phyloP scores from a whole-genome alignment of 2,888 invertebrate genomes.

The Nipponacmea schrenckii region DNA sequence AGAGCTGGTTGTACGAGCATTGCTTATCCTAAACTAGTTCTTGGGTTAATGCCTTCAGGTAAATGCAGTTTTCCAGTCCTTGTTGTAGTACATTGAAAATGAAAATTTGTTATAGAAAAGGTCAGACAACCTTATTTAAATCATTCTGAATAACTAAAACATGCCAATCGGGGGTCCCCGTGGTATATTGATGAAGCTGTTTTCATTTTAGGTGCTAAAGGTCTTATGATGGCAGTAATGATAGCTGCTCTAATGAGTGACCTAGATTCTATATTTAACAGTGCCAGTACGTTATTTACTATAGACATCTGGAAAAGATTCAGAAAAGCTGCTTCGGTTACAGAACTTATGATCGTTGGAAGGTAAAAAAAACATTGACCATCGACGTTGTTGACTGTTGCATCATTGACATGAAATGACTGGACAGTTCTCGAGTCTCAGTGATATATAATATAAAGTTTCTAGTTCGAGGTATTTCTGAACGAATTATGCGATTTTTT shows the following conservation, averaged over 20 bases:
- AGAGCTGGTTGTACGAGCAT: conserved; percentile 69
- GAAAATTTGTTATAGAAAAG: not conserved
- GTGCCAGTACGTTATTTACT: conserved; percentile 67
- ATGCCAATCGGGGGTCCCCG: not conserved
- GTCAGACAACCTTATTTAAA: not conserved
- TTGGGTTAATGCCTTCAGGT: conserved; percentile 70
- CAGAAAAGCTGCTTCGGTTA: conserved; percentile 20
- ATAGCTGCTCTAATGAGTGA: conserved; percentile 72
- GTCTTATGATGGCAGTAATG: conserved; percentile 71
- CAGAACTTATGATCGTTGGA: conserved; percentile 52
- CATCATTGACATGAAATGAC: not conserved
- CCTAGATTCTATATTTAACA: conserved; percentile 72
- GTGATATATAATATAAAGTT: conserved; percentile 36
- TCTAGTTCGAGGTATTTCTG: conserved; percentile 59
- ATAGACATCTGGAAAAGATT: conserved; percentile 36
- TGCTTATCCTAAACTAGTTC: conserved; percentile 70
- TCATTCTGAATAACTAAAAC: not conserved
- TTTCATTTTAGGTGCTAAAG: conserved; percentile 50
- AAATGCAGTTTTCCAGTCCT: conserved; percentile 19
- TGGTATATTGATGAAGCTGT: no score
- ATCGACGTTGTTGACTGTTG: not conserved
- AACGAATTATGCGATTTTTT: no score
- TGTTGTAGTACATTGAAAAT: not conserved
- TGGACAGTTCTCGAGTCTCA: not conserved
- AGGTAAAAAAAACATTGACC: conserved; percentile 36